These are phyloP conservation scores for Campoletis sonorensis DNA, from an alignment of 1,140 invertebrate species.

Conservation along the genomic window DNA sequence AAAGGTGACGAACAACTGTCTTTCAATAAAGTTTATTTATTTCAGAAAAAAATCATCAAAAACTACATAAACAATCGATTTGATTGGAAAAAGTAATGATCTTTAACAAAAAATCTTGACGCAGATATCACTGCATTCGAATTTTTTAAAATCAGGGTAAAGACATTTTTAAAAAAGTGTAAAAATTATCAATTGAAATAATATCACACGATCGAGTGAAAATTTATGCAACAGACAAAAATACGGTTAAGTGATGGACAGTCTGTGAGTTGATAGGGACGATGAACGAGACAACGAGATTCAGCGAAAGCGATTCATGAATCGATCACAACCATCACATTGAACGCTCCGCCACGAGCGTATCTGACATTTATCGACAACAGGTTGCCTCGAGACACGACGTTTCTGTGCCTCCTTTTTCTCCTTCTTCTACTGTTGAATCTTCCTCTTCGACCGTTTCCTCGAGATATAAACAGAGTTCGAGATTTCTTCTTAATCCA, in stretches of 20 bases:
- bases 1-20: too few relatives aligned
- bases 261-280: constrained; percentile 9
- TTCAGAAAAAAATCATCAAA: too few relatives aligned
- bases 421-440: not conserved
- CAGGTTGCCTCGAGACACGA: constrained; percentile 28
- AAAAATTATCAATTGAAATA: not conserved
- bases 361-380: constrained; percentile 45
- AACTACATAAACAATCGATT: too few relatives aligned
- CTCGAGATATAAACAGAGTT: constrained; percentile 6
- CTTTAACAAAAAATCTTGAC: too few relatives aligned
- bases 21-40: too few relatives aligned
- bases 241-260: not conserved
- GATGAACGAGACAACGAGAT: not conserved
- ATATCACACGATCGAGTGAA: not conserved
- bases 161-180: too few relatives aligned
- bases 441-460: constrained; percentile 27
- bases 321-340: constrained; percentile 41
- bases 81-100: too few relatives aligned
- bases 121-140: too few relatives aligned
- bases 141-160: too few relatives aligned
- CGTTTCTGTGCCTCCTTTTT: constrained; percentile 30
- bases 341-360: constrained; percentile 37
- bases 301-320: constrained; percentile 42
- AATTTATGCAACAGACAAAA: not conserved
- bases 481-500: constrained; percentile 5